Percentiles rank a stretch among this genome's conserved stretches.
Evolutionary conservation across 35 echinoderm and acorn worm genomes (phyloP).

Genomic region (Stichopus chloronotus): DNA sequence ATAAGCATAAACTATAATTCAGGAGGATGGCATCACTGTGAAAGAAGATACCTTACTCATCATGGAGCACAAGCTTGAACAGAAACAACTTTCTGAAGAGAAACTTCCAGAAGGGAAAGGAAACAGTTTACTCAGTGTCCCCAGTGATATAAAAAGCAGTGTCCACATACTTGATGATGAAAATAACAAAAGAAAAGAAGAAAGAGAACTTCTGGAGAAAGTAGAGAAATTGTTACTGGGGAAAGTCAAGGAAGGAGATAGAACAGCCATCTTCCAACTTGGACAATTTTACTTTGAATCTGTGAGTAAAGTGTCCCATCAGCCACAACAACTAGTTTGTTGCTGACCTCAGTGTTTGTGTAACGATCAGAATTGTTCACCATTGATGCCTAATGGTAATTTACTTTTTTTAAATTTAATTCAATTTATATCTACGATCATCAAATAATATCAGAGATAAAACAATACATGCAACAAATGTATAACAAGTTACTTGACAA

Average conservation of each 20-base stretch:
- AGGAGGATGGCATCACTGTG: background rate
- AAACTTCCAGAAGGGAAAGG: slow-evolving; percentile 8
- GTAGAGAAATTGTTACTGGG: slow-evolving; percentile 77
- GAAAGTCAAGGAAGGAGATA: slow-evolving; percentile 82
- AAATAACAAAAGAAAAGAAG: slow-evolving; percentile 58
- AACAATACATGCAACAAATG: too few species aligned
- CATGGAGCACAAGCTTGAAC: slow-evolving; percentile 68
- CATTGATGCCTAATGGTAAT: too few species aligned
- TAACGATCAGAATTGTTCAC: background rate
- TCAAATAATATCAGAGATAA: background rate
- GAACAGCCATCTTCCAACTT: slow-evolving; percentile 85
- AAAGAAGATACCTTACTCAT: background rate
- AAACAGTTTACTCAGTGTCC: slow-evolving; percentile 32
- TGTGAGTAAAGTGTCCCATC: slow-evolving; percentile 50
- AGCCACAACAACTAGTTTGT: background rate
- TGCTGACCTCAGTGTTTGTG: background rate
- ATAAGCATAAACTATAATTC: background rate
- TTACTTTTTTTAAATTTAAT: too few species aligned
- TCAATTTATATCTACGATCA: background rate
- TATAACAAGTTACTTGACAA: too few species aligned
- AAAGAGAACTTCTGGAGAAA: slow-evolving; percentile 83
- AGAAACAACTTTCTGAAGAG: slow-evolving; percentile 46
- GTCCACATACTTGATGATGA: slow-evolving; percentile 88
- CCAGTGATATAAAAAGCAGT: slow-evolving; percentile 68
- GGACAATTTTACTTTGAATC: slow-evolving; percentile 97